Conservation (phyloP, 2,113 vertebrate genomes). For the Clarias batrachus region DNA sequence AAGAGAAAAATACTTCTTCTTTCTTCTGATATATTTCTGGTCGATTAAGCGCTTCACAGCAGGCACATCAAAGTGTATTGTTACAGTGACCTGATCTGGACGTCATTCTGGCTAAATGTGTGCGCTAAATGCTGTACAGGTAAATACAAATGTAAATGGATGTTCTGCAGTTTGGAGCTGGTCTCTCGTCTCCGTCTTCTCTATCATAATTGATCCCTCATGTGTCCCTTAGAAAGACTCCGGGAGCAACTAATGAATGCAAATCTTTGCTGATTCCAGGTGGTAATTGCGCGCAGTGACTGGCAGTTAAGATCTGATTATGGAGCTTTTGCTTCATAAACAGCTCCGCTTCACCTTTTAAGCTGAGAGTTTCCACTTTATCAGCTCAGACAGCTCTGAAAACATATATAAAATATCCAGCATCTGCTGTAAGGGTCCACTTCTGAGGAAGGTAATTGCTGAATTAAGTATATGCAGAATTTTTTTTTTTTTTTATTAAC, state of each 20-base stretch:
- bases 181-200: not conserved
- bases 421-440: not conserved
- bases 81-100: not conserved
- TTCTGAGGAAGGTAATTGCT: not conserved
- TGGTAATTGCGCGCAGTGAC: slow-evolving; percentile 12
- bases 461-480: not conserved
- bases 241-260: slow-evolving; percentile 4
- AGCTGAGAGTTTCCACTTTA: not conserved
- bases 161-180: not conserved
- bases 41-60: too few relatives aligned
- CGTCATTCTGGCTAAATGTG: too few relatives aligned
- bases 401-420: not conserved
- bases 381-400: not conserved
- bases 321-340: slow-evolving; percentile 12
- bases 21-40: too few relatives aligned
- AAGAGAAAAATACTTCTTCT: too few relatives aligned
- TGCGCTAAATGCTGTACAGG: not conserved
- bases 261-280: slow-evolving; percentile 13
- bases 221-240: not conserved
- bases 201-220: not conserved
- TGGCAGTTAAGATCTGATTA: slow-evolving; percentile 30
- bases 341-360: slow-evolving; percentile 24
- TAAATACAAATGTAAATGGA: not conserved
- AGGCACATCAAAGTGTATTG: too few relatives aligned
- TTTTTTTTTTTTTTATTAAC: not conserved